Evolutionary conservation across 35 echinoderm and acorn worm genomes (phyloP).

Genomic region (Amphiura filiformis): DNA sequence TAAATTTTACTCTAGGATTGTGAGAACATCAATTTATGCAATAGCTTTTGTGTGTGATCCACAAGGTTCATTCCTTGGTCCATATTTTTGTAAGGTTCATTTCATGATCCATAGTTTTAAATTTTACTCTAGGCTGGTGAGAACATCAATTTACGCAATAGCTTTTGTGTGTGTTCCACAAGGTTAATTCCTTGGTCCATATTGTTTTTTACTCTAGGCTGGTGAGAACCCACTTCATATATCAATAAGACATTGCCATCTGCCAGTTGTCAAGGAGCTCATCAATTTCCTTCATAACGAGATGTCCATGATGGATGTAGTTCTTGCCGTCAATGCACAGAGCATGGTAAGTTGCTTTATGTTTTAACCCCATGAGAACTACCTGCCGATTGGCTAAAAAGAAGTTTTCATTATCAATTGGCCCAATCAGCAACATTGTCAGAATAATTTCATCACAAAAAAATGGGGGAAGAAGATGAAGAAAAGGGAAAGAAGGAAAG

Average conservation of each 20-base stretch:
- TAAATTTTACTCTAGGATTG: too few relatives aligned
- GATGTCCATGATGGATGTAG: conserved; percentile 75
- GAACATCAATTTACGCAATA: too few relatives aligned
- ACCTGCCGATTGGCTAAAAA: too few relatives aligned
- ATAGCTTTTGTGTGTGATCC: background rate
- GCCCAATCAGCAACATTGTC: too few relatives aligned
- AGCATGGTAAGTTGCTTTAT: conserved; percentile 73
- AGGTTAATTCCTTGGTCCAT: background rate
- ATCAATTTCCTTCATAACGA: conserved; percentile 80
- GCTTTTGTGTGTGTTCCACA: background rate
- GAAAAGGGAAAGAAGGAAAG: too few relatives aligned
- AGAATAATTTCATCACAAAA: too few relatives aligned
- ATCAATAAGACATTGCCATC: conserved; percentile 85
- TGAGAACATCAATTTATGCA: too few relatives aligned
- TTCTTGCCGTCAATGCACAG: conserved; percentile 93
- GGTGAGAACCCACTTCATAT: conserved; percentile 95
- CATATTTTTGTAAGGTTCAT: background rate
- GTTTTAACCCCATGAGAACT: too few relatives aligned
- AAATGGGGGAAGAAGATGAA: too few relatives aligned
- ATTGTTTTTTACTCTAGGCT: conserved; percentile 25
- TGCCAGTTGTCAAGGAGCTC: conserved; percentile 80
- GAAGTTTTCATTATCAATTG: too few relatives aligned
- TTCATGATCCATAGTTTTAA: background rate
- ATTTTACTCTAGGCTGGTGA: background rate
- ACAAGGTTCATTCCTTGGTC: background rate